Evolutionary conservation across 1,140 invertebrate species (phyloP), one percentile per base, ranked within the genome.

Genomic region (Drosophila malerkotliana): DNA sequence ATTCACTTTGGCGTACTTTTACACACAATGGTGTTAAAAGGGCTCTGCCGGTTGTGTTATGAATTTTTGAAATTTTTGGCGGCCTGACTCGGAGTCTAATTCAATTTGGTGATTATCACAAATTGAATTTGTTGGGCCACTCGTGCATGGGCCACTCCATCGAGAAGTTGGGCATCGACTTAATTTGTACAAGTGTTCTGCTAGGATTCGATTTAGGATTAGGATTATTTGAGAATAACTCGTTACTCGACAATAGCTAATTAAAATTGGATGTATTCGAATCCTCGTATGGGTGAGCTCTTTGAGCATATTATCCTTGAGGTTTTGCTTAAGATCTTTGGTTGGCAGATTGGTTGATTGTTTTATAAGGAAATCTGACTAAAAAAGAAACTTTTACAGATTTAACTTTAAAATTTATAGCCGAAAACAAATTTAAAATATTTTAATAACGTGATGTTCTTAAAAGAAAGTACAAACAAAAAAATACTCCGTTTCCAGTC

Each of bases 81-180:
- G 59, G 53, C 54, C 67, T 84, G 81, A 72, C 60, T 67, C 61
- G 24, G 32, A 37, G 30, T 68, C 56, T 88, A 83, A 88, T 89
- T 88, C 79, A 88, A 88, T 88, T 88, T 88, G 28, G 58, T 79
- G 76, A 83, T 88, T 88, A 88, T 83, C 72, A 51, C 68, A 88
- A 83, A 88, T 88, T 88, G 48, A 88, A 89, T 89, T 88, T 71
- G 68, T 34, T 53, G 8, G 58, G 60, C 41, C 74, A 53, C 58
- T 72, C 78, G 83, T 87, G 82, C 74, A 49, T 76, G 76, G 21
- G 21, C 21, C 21, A 21, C 21, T 21, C 52, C 66, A 63, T 45
- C 61, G 15, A 28, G 7, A 53, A 26, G 30, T 72, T 53, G 30
- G 48, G 61, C 45, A 74, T 71, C 48, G 64, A 71, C 52, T 62